Evolutionary conservation across 1,140 invertebrate genomes (phyloP), one percentile per base, ranked within the genome.

Genomic region (Sminthurides bifidus): DNA sequence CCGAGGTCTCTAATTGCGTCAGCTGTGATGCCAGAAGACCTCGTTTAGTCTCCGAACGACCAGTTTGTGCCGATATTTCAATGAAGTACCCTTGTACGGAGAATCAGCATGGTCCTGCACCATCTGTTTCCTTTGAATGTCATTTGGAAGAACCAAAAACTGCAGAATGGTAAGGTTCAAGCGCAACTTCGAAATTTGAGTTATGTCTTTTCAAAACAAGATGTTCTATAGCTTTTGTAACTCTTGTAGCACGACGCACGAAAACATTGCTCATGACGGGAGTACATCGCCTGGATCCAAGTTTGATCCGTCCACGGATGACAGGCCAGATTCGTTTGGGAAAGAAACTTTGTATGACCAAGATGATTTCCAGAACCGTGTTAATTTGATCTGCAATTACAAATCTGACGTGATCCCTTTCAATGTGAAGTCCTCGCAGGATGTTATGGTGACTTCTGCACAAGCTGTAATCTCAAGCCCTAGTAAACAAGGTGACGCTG

Each of bases 1-100:
- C 83, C 43, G 85, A 87, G 70, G 79, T 78, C 69, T 70, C 78
- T 57, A 79, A 78, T 72, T 92, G 87, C 73, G 77, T 81, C 72
- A 81, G 82, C 74, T 90, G 87, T 76, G 84, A 82, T 35, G 46
- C 53, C 40, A 38, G 40, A 21, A 54, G 56, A 52, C 56, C 50
- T n/a, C n/a, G n/a, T n/a, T n/a, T n/a, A n/a, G n/a, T n/a, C n/a
- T n/a, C n/a, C n/a, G n/a, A n/a, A n/a, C n/a, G n/a, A 54, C 31
- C 10, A 43, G 30, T 33, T 26, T 4, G 10, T 26, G 30, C 21
- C 23, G 17, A 46, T 8, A 26, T 4, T n/a, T n/a, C 3, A 21
- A 12, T 26, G 12, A 21, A 26, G 4, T 23, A 17, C 6, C 19
- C 6, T 46, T 26, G 44, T 10, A 23, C 19, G 8, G 12, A n/a